Base-by-base conservation (phyloP, 2,113 vertebrate species). In the Terrapene triunguis region DNA sequence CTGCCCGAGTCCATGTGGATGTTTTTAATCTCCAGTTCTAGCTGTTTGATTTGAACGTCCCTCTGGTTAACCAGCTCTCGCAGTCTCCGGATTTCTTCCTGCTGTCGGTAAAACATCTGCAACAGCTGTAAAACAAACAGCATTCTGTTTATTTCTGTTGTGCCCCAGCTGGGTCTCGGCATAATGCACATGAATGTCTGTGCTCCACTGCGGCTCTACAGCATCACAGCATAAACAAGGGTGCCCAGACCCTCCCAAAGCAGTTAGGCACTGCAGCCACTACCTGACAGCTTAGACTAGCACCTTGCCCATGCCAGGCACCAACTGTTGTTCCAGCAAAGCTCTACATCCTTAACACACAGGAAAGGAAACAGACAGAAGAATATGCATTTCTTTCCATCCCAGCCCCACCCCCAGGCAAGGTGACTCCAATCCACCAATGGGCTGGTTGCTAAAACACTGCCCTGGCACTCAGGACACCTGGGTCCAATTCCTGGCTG, bases 21-120 rank as follows among this genome's bases (percentile, higher is more conserved):
- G 93, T 99, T 99, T 97, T 98, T 99, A 87, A 99, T 99, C 97
- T 99, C 98, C 96, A 99, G 98, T 95, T 99, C 98, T 95, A 99
- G 94, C 96, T 99, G 99, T 93, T 98, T 99, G 91, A 99, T 98
- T 88, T 98, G 98, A 32, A 99, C 97, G 47, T 99, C 99, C 48
- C 98, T 98, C 97, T 99, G 99, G 85, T 96, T 98, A 59, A 99
- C 9, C 76, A 99, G 59, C 78, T 99, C 99, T 80, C 98, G 98
- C 87, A 99, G 98, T 87, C 98, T 98, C 24, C 99, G 98, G 96
- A 99, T 99, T 96, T 99, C 99, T 51, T 99, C 99, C 98, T 99
- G 99, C 94, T 99, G 99, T 87, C 98, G 98, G 93, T 99, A 99
- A 97, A 99, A 99, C 98, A 99, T 98, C 96, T 99, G 98, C 47